Conservation (phyloP, 1,140 invertebrate genomes). For the Microplitis demolitor region DNA sequence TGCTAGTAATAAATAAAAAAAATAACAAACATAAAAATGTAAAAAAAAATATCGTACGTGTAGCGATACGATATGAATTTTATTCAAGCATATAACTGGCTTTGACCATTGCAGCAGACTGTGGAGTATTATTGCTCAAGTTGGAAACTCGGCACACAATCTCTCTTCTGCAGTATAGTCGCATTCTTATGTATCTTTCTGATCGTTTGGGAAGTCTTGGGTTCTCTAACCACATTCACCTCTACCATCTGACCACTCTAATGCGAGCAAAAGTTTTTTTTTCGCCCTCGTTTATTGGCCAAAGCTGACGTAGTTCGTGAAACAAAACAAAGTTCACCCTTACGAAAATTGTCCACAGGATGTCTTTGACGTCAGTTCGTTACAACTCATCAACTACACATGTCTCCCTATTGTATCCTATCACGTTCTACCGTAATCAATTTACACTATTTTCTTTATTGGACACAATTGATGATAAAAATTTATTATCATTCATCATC, state of each 20-base stretch:
- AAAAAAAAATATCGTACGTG: no score
- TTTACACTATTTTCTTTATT: no score
- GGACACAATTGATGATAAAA: not conserved
- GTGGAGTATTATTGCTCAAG: slow-evolving; percentile 50
- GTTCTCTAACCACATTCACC: not conserved
- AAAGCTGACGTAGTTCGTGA: not conserved
- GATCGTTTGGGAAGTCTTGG: not conserved
- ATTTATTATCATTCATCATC: not conserved
- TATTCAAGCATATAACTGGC: not conserved
- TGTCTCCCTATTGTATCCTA: no score
- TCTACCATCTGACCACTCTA: not conserved
- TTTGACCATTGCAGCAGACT: slow-evolving; percentile 32
- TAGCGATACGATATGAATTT: no score
- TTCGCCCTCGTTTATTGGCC: slow-evolving; percentile 2
- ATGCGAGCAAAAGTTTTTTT: not conserved
- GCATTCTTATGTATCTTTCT: not conserved
- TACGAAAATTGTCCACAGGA: not conserved
- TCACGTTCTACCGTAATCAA: no score
- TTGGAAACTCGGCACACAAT: slow-evolving; percentile 36
- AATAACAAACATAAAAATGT: no score
- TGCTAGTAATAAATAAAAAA: no score
- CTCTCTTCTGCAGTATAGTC: not conserved
- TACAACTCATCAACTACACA: not conserved
- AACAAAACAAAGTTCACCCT: not conserved
- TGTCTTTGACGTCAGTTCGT: not conserved